Evolutionary conservation across 2,113 vertebrate species (phyloP), one percentile per base, ranked within the genome.

Genomic region (Rostratula benghalensis): DNA sequence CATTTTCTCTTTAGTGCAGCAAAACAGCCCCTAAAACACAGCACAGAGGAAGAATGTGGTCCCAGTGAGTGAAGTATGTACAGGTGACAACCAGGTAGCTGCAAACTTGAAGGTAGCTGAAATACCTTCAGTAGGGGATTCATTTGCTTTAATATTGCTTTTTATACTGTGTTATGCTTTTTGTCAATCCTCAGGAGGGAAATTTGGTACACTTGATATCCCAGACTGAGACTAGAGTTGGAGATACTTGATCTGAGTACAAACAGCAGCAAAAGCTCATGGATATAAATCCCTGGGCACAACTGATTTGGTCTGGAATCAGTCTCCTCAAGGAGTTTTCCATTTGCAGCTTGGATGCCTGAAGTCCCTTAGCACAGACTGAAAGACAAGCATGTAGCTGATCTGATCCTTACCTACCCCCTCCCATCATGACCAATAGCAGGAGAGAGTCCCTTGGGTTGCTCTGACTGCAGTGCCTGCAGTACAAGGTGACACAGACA

Each of bases 171-270:
- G 46, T 27, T 30, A 67, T 28, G 33, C 48, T 79, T 97, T 96
- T 90, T 78, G 64, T 64, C 51, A 90, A 1, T 90, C 68, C 76
- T 93, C 23, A 4, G 68, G 64, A 88, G 90, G 54, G 35, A 88
- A 70, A 81, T 71, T 60, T 48, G 20, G 64, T 90, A 89, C 1
- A 4, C 63, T 80, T 86, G 85, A 81, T 81, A 88, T 75, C 69
- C 45, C 83, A 86, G 60, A 56, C 83, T 90, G 61, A 83, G 59
- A 54, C 45, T 86, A 60, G 79, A 93, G 86, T 14, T 51, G 51
- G 35, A 89, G 63, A 87, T 87, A 83, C 27, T 92, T 86, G 56
- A 87, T 92, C 60, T 75, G 89, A 97, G 92, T 96, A 94, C 43
- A 39, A 89, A 87, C 10, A 83, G 46, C 68, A 88, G 82, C 70